Evolutionary conservation across 2,113 vertebrate species (phyloP).

Genomic region (Cathartes aura): DNA sequence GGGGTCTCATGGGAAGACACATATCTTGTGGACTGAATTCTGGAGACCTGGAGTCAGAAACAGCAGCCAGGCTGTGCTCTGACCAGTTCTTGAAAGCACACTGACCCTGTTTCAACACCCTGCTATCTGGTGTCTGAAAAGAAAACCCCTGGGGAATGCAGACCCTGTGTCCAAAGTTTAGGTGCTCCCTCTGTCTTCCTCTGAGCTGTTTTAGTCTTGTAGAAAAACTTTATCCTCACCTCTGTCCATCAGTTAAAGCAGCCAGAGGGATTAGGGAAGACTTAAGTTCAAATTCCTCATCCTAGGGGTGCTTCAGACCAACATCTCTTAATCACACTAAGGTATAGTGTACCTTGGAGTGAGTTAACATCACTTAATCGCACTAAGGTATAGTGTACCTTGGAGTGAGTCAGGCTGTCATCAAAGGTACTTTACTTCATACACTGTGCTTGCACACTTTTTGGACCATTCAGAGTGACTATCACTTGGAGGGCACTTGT

Average conservation of each 20-base stretch:
- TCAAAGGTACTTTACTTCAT: neutral
- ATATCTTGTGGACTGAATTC: neutral
- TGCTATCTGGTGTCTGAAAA: neutral
- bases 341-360: neutral
- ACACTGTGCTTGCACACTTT: accelerated
- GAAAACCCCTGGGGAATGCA: neutral
- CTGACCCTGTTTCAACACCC: neutral
- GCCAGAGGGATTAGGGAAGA: neutral
- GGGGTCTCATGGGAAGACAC: neutral
- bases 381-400: neutral
- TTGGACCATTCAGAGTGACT: neutral
- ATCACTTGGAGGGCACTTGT: no score
- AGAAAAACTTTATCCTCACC: neutral
- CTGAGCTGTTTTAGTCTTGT: neutral
- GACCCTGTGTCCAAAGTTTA: neutral
- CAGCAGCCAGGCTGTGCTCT: neutral
- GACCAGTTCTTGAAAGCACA: neutral
- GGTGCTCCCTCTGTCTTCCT: neutral
- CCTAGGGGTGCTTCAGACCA: neutral
- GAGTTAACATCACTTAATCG: neutral
- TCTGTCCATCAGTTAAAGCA: neutral
- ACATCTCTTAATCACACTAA: neutral
- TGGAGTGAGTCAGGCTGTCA: neutral
- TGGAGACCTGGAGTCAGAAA: neutral
- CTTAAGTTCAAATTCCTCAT: neutral